A percentile compares a stretch with the other conserved stretches of the same genome.
These are phyloP conservation scores for Oasisia sp. DNA, from an alignment of 2,888 invertebrate species.

Conservation along the genomic window DNA sequence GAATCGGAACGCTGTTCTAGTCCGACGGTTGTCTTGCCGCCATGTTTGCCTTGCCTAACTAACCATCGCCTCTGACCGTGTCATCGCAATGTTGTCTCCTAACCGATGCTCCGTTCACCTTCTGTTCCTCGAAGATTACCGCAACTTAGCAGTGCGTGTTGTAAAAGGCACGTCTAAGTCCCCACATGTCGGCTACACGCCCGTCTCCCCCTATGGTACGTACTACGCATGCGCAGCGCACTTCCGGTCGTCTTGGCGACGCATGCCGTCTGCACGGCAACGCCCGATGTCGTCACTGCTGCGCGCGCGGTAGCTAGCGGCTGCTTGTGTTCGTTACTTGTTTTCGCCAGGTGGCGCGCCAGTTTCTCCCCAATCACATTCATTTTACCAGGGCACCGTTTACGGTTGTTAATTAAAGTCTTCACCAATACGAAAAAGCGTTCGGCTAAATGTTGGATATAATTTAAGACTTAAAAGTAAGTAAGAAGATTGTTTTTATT, in stretches of 20 bases:
- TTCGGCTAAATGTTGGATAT: neutral
- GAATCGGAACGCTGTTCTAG: neutral
- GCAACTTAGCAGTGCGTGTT: conserved; percentile 36
- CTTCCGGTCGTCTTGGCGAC: neutral
- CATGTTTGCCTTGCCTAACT: neutral
- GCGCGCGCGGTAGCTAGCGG: neutral
- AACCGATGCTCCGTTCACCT: neutral
- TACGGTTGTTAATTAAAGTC: neutral
- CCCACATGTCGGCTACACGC: conserved; percentile 43
- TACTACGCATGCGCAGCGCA: conserved; percentile 30
- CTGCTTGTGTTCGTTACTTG: neutral
- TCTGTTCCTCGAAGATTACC: conserved; percentile 31
- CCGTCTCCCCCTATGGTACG: conserved; percentile 46
- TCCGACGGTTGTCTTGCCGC: neutral
- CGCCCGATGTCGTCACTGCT: conserved; percentile 4
- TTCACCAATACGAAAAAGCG: neutral
- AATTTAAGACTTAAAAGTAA: neutral
- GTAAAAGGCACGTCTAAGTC: conserved; percentile 40
- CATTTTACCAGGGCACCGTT: neutral
- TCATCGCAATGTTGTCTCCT: neutral
- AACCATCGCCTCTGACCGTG: neutral
- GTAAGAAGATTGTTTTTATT: neutral
- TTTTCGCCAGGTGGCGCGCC: neutral
- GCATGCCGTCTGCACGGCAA: neutral
- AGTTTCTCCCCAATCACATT: neutral